phyloP scores from a whole-genome alignment of 2,113 vertebrate genomes.

The Pituophis catenifer region DNA sequence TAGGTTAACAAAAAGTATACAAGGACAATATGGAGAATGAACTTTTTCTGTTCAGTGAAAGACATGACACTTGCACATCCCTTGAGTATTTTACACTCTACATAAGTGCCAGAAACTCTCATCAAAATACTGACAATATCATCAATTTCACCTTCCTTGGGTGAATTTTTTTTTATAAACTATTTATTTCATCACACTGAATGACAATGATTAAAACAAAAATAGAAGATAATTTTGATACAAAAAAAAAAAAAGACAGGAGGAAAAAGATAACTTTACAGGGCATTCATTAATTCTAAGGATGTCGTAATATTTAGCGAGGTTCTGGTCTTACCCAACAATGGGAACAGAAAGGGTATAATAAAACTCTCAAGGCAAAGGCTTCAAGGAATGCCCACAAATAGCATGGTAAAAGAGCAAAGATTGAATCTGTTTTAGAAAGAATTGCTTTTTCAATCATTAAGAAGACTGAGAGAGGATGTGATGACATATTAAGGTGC shows the following conservation, averaged over 20 bases:
- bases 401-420: background rate
- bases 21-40: background rate
- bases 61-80: background rate
- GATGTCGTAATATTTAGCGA: background rate
- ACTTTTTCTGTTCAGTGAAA: background rate
- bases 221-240: background rate
- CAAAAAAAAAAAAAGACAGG: background rate
- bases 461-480: background rate
- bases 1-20: background rate
- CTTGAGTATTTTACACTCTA: background rate
- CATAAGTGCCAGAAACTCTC: background rate
- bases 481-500: background rate
- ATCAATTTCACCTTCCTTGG: background rate
- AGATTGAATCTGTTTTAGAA: background rate
- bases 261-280: background rate
- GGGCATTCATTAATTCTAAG: accelerated
- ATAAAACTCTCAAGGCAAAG: background rate
- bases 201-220: background rate
- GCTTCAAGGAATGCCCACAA: background rate
- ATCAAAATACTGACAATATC: background rate
- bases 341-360: background rate
- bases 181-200: background rate
- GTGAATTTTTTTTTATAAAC: background rate
- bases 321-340: background rate
- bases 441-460: background rate